Conservation (phyloP, 2,888 invertebrate genomes). For the Trachelus iudaicus region DNA sequence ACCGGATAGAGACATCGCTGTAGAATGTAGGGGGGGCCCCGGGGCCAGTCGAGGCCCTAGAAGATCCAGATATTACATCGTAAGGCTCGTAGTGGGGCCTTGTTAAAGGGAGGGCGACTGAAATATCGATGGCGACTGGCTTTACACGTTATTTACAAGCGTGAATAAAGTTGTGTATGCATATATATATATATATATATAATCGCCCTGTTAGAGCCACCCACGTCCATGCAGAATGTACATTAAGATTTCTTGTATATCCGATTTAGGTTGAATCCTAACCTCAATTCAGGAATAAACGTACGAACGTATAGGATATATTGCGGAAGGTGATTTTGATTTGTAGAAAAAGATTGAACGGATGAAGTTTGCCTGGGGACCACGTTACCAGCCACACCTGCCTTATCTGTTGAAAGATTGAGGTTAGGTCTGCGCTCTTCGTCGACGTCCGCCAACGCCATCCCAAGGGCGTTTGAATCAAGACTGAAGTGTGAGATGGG, state of each 20-base stretch:
- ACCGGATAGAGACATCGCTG: neutral
- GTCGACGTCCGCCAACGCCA: neutral
- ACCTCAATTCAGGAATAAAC: neutral
- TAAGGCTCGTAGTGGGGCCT: neutral
- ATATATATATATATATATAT: neutral
- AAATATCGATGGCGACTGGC: neutral
- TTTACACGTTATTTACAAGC: neutral
- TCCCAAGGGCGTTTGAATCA: neutral
- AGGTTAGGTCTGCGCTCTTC: neutral
- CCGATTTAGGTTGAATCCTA: neutral
- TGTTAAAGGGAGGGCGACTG: neutral
- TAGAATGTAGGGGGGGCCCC: neutral
- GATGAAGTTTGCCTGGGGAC: neutral
- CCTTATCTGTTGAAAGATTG: slow-evolving; percentile 21
- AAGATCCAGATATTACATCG: neutral
- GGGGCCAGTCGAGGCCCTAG: neutral
- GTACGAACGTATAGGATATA: neutral
- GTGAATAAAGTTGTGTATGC: neutral
- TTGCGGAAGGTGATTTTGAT: neutral
- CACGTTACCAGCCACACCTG: slow-evolving; percentile 34
- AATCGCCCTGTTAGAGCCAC: neutral
- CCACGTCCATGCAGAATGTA: neutral
- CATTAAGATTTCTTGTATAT: neutral
- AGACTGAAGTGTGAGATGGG: neutral
- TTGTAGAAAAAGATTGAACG: neutral